Conservation (phyloP, 2,888 invertebrate genomes). For the Allygus modestus region DNA sequence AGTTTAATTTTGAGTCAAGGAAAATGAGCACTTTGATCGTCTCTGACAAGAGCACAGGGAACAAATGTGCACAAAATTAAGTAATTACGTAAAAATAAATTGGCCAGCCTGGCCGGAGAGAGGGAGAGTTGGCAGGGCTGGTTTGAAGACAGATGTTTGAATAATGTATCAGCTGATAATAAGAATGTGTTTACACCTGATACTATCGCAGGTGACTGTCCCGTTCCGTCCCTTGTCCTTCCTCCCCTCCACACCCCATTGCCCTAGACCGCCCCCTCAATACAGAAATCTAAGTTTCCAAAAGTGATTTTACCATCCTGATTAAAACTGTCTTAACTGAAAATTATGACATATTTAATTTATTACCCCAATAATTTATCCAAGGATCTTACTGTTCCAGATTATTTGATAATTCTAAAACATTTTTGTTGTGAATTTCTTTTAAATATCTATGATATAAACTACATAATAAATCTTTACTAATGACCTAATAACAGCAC, state of each 20-base stretch:
- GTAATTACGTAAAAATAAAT: conserved; percentile 24
- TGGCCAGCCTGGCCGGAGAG: background rate
- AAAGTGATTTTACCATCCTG: no score
- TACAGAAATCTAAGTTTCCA: no score
- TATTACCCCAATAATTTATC: no score
- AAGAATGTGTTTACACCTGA: conserved; percentile 16
- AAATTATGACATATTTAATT: no score
- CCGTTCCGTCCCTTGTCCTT: background rate
- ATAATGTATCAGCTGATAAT: conserved; percentile 28
- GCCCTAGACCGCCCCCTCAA: background rate
- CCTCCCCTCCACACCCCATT: background rate
- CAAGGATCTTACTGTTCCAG: no score
- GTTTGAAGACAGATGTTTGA: conserved; percentile 7
- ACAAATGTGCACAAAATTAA: background rate
- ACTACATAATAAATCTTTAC: no score
- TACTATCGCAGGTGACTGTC: background rate
- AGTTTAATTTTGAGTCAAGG: background rate
- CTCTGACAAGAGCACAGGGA: background rate
- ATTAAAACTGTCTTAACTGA: no score
- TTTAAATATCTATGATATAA: no score
- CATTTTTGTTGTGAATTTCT: no score
- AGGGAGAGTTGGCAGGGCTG: background rate
- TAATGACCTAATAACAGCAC: no score
- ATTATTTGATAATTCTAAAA: no score
- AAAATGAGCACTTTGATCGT: background rate